Conservation (phyloP, 53 echinoderm and acorn worm species). For the Patiria pectinifera region DNA sequence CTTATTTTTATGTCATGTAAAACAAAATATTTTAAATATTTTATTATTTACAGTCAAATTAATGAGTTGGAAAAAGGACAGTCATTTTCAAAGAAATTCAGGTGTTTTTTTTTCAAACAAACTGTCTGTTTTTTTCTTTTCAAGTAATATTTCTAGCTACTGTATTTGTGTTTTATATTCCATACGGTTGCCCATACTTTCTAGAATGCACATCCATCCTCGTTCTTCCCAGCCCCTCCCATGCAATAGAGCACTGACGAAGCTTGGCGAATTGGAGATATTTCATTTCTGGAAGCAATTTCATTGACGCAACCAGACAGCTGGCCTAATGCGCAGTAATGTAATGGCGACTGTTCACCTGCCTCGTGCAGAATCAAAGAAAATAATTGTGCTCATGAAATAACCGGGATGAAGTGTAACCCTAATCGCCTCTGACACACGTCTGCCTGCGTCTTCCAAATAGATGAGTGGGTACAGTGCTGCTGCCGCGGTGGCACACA, state of each 20-base stretch:
- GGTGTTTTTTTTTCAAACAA: too few species aligned
- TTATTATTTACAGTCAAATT: too few species aligned
- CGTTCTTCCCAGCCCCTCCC: background rate
- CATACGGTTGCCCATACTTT: background rate
- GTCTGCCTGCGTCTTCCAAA: conserved; percentile 11
- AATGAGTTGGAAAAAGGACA: too few species aligned
- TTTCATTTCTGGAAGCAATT: conserved; percentile 50
- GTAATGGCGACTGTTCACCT: conserved; percentile 56
- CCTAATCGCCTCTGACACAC: conserved; percentile 43
- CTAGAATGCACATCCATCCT: background rate
- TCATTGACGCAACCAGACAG: conserved; percentile 49
- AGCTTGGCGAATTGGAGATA: background rate
- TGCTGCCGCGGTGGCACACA: background rate
- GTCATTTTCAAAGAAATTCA: too few species aligned
- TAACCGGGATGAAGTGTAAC: conserved; percentile 32
- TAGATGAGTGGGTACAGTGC: background rate
- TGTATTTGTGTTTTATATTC: background rate
- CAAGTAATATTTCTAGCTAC: background rate
- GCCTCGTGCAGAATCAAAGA: conserved; percentile 23
- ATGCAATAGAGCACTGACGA: background rate
- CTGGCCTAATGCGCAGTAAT: conserved; percentile 50
- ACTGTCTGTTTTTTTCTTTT: too few species aligned
- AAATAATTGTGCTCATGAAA: conserved; percentile 52
- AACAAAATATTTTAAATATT: too few species aligned
- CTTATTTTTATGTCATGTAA: too few species aligned